Evolutionary conservation across 2,888 invertebrate species (phyloP).

Genomic region (Stenichneumon culpator): DNA sequence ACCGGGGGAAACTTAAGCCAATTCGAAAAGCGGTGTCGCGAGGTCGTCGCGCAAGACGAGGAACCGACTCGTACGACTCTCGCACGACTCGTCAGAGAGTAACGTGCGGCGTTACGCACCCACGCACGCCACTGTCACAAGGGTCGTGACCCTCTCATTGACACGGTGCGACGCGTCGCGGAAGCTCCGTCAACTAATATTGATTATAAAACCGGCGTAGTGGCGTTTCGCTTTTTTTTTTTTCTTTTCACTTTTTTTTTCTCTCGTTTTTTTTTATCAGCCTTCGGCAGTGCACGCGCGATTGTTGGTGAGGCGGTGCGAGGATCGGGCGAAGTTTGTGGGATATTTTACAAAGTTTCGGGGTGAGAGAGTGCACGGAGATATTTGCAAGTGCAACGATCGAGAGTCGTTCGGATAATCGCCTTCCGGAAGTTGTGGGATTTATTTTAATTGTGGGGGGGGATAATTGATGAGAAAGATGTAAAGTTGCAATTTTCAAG

Average conservation of each 20-base stretch:
- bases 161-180: conserved; percentile 77
- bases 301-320: conserved; percentile 49
- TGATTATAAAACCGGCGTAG: conserved; percentile 80
- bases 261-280: conserved; percentile 19
- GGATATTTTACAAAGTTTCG: not conserved
- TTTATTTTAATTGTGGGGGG: no score
- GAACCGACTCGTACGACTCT: conserved; percentile 15
- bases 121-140: conserved; percentile 55
- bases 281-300: conserved; percentile 60
- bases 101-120: not conserved
- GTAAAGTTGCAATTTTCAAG: not conserved
- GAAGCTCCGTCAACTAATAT: conserved; percentile 80
- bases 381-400: not conserved
- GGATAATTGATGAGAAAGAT: no score
- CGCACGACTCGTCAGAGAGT: not conserved
- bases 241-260: conserved; percentile 27
- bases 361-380: not conserved
- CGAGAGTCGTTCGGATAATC: not conserved
- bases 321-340: conserved; percentile 9
- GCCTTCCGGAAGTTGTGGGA: not conserved
- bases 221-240: conserved; percentile 59
- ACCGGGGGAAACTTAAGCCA: conserved; percentile 5
- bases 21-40: conserved; percentile 45
- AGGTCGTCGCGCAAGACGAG: conserved; percentile 18
- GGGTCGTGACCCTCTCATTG: conserved; percentile 71